Percentiles rank a stretch among this genome's conserved stretches.
Evolutionary conservation across 2,113 vertebrate genomes (phyloP).

Genomic region (Cryptomyrus ogoouensis): DNA sequence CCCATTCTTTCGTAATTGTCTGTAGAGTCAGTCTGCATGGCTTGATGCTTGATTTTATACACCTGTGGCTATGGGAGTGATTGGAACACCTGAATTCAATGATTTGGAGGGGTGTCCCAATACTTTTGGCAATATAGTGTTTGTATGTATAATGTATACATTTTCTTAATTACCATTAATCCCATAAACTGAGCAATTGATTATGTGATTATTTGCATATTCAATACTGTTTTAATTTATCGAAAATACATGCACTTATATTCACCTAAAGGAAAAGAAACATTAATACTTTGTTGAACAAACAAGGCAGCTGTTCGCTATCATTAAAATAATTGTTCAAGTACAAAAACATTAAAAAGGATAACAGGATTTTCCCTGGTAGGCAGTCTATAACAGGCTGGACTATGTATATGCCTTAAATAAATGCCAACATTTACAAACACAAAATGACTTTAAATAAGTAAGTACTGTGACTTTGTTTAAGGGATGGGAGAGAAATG

Average conservation of each 20-base stretch:
- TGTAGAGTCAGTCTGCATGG: too few relatives aligned
- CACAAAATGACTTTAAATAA: not conserved
- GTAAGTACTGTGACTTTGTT: not conserved
- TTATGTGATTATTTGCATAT: not conserved
- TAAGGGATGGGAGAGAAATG: not conserved
- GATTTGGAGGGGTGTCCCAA: too few relatives aligned
- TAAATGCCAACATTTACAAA: not conserved
- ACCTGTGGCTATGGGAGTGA: too few relatives aligned
- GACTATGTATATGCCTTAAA: not conserved
- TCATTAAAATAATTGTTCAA: not conserved
- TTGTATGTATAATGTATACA: not conserved
- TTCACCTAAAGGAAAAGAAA: not conserved
- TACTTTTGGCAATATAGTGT: too few relatives aligned
- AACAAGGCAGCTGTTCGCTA: not conserved
- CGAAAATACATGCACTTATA: not conserved
- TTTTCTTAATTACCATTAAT: not conserved
- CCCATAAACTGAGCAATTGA: not conserved
- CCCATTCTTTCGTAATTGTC: too few relatives aligned
- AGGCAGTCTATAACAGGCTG: not conserved
- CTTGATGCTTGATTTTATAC: too few relatives aligned
- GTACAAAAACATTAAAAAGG: not conserved
- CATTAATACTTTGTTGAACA: not conserved
- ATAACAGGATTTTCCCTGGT: not conserved
- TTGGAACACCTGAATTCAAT: too few relatives aligned
- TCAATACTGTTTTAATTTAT: not conserved